Percentiles rank a stretch among this genome's conserved stretches.
phyloP scores from a whole-genome alignment of 2,797 vertebrate species.

The Manis crassicaudata region DNA sequence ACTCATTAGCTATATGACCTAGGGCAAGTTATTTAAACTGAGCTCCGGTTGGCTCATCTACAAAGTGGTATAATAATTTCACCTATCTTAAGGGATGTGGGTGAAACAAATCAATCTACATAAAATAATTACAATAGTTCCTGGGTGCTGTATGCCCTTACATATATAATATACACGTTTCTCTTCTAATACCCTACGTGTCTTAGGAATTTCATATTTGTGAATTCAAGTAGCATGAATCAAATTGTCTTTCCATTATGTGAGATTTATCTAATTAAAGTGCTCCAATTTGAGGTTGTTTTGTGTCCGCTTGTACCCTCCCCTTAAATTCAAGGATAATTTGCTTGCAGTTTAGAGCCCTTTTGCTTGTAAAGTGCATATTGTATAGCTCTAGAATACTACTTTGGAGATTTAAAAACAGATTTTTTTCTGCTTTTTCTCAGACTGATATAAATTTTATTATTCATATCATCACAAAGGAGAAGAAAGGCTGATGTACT shows the following conservation, averaged over 20 bases:
- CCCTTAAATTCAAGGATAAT: background rate
- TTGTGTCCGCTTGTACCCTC: background rate
- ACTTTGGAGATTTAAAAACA: background rate
- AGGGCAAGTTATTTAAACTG: conserved; percentile 50
- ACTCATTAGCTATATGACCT: conserved; percentile 13
- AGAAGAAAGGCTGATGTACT: background rate
- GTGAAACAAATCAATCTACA: conserved; percentile 32
- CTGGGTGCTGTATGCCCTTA: background rate
- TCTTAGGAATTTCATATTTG: background rate
- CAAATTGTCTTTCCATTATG: background rate
- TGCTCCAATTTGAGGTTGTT: background rate
- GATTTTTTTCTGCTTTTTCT: background rate
- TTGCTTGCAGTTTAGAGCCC: background rate
- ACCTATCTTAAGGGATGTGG: background rate
- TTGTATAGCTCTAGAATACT: background rate
- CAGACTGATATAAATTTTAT: background rate
- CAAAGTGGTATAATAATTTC: conserved; percentile 53
- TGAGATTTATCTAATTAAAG: background rate
- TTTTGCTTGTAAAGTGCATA: background rate
- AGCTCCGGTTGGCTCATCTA: conserved; percentile 45
- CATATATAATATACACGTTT: background rate
- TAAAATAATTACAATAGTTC: background rate
- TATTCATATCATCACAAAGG: background rate
- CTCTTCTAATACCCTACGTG: background rate
- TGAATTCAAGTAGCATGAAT: background rate